phyloP scores from a whole-genome alignment of 2,888 invertebrate genomes.

The Zygaena filipendulae region DNA sequence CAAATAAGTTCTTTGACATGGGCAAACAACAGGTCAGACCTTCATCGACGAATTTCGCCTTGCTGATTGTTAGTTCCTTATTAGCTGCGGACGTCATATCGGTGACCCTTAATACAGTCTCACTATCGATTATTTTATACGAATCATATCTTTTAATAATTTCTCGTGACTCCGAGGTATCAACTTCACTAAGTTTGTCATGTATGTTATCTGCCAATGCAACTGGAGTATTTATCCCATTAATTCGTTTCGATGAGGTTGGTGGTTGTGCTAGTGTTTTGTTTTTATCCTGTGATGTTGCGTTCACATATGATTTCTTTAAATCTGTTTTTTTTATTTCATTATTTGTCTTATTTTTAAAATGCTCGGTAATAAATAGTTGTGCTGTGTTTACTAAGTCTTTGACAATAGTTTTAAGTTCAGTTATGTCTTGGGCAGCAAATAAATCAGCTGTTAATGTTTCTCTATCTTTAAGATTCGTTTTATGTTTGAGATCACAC shows the following conservation, averaged over 20 bases:
- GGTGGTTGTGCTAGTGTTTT: too few species aligned
- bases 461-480: constrained; percentile 14
- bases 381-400: constrained; percentile 32
- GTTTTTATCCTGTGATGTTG: too few species aligned
- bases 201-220: too few species aligned
- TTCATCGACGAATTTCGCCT: constrained; percentile 17
- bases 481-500: constrained; percentile 11
- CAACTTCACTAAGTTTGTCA: too few species aligned
- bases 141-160: constrained; percentile 44
- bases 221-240: too few species aligned
- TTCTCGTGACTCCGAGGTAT: too few species aligned
- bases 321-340: too few species aligned
- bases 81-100: constrained; percentile 41
- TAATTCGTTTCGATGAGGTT: too few species aligned
- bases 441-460: constrained; percentile 23
- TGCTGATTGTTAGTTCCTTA: constrained; percentile 16
- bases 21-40: constrained; percentile 22
- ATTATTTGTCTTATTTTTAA: constrained; percentile 16
- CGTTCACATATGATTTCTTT: too few species aligned
- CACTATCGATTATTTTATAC: constrained; percentile 47
- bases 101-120: constrained; percentile 44
- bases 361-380: too few species aligned
- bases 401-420: constrained; percentile 34
- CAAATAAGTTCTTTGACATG: constrained; percentile 29
- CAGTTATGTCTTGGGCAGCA: constrained; percentile 34